These are phyloP conservation scores for Phaetusa simplex DNA, from an alignment of 2,113 vertebrate genomes.

Conservation along the genomic window DNA sequence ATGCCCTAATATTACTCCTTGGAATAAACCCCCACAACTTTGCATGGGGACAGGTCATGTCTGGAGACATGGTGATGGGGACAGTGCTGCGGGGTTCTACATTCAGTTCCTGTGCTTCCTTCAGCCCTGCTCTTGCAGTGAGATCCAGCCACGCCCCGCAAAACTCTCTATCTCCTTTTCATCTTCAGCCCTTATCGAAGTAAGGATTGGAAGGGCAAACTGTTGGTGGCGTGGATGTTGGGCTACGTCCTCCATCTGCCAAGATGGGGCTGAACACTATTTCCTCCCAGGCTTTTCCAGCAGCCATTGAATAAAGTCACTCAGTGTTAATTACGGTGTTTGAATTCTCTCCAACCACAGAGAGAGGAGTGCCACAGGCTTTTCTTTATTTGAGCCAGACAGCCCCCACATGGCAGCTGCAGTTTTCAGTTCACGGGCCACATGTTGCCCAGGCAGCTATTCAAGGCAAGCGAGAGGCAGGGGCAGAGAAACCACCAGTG, in stretches of 20 bases:
- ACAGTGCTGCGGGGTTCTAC: background rate
- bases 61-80: accelerated
- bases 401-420: background rate
- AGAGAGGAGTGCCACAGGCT: background rate
- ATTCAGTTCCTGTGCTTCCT: background rate
- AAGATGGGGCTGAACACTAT: background rate
- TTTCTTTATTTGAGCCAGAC: background rate
- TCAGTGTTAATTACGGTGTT: background rate
- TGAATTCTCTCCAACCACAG: background rate
- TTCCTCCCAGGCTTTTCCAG: background rate
- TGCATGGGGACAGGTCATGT: background rate
- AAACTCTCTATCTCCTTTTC: background rate
- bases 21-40: background rate
- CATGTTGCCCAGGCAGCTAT: background rate
- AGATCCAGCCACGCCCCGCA: background rate
- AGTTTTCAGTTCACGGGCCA: background rate
- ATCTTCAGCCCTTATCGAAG: background rate
- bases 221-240: background rate
- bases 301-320: background rate
- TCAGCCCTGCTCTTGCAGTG: background rate
- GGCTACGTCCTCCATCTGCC: background rate
- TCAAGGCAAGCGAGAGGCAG: background rate
- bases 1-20: background rate
- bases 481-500: background rate
- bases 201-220: background rate